These are phyloP conservation scores for Myotis davidii DNA, from an alignment of 2,113 vertebrate species.

Conservation along the genomic window DNA sequence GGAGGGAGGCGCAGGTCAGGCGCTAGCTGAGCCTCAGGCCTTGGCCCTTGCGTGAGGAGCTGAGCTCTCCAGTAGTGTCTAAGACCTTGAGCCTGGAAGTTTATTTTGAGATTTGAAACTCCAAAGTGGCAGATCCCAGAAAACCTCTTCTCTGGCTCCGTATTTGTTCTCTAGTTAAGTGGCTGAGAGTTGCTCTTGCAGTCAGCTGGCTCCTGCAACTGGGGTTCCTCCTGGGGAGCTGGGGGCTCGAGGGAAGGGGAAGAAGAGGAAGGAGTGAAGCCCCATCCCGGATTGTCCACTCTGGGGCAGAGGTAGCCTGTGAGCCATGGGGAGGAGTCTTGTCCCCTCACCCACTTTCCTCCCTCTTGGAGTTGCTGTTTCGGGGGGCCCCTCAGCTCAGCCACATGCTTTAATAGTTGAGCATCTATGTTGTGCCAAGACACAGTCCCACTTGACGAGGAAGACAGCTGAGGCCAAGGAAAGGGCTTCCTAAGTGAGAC, in stretches of 20 bases:
- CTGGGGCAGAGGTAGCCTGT: neutral
- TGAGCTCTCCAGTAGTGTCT: constrained; percentile 57
- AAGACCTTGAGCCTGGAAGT: constrained; percentile 74
- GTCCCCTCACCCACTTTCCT: neutral
- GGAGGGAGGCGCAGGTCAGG: neutral
- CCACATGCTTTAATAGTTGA: constrained; percentile 47
- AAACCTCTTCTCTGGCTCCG: constrained; percentile 80
- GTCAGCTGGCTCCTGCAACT: constrained; percentile 70
- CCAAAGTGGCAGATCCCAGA: constrained; percentile 82
- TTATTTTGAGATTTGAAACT: constrained; percentile 79
- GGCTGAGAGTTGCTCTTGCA: constrained; percentile 70
- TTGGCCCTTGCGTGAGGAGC: constrained; percentile 77
- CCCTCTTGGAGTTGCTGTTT: neutral
- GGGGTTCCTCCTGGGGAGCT: constrained; percentile 30
- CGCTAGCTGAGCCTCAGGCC: neutral
- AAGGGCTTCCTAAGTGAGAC: constrained; percentile 51
- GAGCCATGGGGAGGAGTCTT: neutral
- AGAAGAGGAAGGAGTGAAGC: neutral
- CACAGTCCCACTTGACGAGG: constrained; percentile 55
- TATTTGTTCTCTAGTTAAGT: constrained; percentile 77
- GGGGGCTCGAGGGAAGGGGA: neutral
- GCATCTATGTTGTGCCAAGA: constrained; percentile 65
- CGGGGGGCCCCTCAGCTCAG: neutral
- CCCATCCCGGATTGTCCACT: neutral
- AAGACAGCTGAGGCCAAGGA: constrained; percentile 69